A percentile compares a stretch with the other conserved stretches of the same genome.
These are phyloP conservation scores for Erythrocebus patas DNA, from an alignment of 2,113 vertebrate genomes.

Conservation along the genomic window DNA sequence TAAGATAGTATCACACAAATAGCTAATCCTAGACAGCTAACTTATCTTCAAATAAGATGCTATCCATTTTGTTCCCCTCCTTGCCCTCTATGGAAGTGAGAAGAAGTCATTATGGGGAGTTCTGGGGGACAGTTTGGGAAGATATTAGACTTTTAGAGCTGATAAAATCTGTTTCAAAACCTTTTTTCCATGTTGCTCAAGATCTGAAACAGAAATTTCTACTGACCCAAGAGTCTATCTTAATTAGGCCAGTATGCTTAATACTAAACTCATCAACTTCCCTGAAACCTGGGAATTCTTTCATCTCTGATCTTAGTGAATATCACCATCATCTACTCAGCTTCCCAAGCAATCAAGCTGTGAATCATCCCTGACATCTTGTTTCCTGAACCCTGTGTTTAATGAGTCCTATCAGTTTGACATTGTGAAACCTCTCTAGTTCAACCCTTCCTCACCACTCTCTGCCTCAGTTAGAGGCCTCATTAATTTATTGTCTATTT, in stretches of 20 bases:
- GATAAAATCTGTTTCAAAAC: background rate
- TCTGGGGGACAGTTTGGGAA: background rate
- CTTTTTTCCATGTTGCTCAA: background rate
- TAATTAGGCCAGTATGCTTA: background rate
- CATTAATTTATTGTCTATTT: background rate
- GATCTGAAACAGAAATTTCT: background rate
- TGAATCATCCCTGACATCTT: background rate
- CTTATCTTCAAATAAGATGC: background rate
- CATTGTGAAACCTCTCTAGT: background rate
- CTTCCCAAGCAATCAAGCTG: background rate
- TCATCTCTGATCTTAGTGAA: background rate
- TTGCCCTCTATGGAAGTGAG: background rate
- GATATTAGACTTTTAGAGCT: background rate
- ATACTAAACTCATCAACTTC: background rate
- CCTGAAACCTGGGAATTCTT: background rate
- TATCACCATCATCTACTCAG: background rate
- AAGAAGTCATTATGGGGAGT: background rate
- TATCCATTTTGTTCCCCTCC: background rate
- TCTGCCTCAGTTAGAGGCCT: background rate
- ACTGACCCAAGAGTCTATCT: background rate
- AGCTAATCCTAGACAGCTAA: background rate
- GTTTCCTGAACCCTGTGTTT: background rate
- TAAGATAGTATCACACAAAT: background rate
- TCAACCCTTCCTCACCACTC: background rate
- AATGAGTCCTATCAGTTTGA: background rate